Percentiles rank a stretch among this genome's conserved stretches.
These are phyloP conservation scores for Capra hircus DNA, from an alignment of 2,113 vertebrate species.

Conservation along the genomic window DNA sequence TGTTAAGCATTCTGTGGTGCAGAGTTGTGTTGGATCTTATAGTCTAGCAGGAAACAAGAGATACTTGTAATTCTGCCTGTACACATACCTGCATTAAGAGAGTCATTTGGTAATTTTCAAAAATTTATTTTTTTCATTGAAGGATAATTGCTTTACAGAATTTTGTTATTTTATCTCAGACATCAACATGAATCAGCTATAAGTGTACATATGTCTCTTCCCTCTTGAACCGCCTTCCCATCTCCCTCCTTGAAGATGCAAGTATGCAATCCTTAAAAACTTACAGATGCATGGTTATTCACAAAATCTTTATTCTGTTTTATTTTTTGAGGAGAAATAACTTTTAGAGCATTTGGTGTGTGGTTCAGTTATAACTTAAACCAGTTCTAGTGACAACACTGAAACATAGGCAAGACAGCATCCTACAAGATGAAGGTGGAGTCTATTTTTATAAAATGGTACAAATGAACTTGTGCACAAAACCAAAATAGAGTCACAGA, in stretches of 20 bases:
- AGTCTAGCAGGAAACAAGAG: background rate
- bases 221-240: background rate
- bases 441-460: background rate
- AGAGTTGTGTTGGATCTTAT: background rate
- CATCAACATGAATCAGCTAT: background rate
- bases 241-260: background rate
- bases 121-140: background rate
- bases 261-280: background rate
- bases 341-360: background rate
- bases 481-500: background rate
- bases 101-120: background rate
- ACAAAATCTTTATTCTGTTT: background rate
- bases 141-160: background rate
- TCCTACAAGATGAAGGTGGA: background rate
- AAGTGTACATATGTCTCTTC: background rate
- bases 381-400: background rate
- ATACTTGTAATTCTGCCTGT: background rate
- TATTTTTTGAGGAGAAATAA: background rate
- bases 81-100: background rate
- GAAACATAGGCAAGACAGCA: background rate
- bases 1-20: background rate
- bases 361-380: background rate
- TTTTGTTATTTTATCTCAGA: background rate
- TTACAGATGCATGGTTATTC: background rate
- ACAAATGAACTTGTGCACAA: background rate